Percentiles rank a stretch among this genome's conserved stretches.
phyloP scores from a whole-genome alignment of 2,797 vertebrate species.

The Echiichthys vipera region DNA sequence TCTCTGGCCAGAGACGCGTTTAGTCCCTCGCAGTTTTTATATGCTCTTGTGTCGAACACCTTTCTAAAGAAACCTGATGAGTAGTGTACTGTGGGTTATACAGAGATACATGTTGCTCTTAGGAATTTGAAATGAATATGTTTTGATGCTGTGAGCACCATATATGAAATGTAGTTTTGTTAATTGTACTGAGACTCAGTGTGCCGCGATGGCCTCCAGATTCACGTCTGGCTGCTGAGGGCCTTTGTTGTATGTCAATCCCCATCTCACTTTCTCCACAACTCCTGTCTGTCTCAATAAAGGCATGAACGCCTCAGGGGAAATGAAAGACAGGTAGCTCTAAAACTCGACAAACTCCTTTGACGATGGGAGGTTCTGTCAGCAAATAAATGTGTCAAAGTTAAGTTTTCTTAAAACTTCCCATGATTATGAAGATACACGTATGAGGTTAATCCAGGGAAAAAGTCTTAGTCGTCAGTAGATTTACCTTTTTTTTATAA shows the following conservation, averaged over 20 bases:
- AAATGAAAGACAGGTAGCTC: background rate
- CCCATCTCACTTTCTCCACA: background rate
- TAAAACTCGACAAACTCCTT: background rate
- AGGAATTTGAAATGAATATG: background rate
- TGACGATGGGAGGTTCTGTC: background rate
- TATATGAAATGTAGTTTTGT: background rate
- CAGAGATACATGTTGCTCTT: background rate
- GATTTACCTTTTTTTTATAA: background rate
- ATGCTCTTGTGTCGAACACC: background rate
- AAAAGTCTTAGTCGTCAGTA: background rate
- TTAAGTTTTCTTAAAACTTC: background rate
- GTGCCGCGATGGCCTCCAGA: no score
- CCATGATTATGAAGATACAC: background rate
- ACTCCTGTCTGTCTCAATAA: background rate
- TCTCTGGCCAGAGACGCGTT: background rate
- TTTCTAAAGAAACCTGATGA: background rate
- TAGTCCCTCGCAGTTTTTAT: background rate
- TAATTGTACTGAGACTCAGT: slow-evolving; percentile 4
- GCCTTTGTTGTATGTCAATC: background rate
- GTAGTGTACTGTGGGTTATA: background rate
- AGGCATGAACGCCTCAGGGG: background rate
- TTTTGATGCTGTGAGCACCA: background rate
- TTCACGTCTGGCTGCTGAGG: background rate
- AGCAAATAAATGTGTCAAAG: background rate
- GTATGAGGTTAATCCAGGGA: background rate